A percentile compares a stretch with the other conserved stretches of the same genome.
Conservation (phyloP, 1,140 invertebrate genomes). For the Dreissena rostriformis region DNA sequence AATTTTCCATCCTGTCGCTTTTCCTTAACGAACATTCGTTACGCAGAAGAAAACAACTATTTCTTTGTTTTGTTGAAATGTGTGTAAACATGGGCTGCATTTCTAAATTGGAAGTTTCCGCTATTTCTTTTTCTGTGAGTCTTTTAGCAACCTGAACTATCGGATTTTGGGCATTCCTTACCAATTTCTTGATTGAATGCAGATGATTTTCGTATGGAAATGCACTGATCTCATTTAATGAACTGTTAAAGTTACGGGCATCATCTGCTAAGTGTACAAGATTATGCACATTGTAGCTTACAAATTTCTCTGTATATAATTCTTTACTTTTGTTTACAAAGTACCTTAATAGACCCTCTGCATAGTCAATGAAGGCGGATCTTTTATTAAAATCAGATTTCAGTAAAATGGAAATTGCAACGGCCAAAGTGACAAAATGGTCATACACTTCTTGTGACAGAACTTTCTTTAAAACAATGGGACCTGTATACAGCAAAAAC, state of each 20-base stretch:
- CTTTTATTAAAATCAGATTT: slow-evolving; percentile 38
- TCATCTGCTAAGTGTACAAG: slow-evolving; percentile 80
- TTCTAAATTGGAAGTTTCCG: too few species aligned
- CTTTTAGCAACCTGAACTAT: slow-evolving; percentile 59
- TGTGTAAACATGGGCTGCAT: too few species aligned
- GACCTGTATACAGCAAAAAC: slow-evolving; percentile 81
- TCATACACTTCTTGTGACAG: slow-evolving; percentile 75
- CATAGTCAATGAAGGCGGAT: slow-evolving; percentile 60
- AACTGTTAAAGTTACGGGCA: slow-evolving; percentile 74
- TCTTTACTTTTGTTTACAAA: slow-evolving; percentile 71
- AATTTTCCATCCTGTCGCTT: slow-evolving; percentile 18
- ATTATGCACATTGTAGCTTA: slow-evolving; percentile 79
- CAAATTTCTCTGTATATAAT: slow-evolving; percentile 71
- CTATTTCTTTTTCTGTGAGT: too few species aligned
- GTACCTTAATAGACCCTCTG: slow-evolving; percentile 65
- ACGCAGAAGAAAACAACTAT: too few species aligned
- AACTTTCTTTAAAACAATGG: slow-evolving; percentile 77
- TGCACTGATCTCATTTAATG: slow-evolving; percentile 78
- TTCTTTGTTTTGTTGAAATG: background rate
- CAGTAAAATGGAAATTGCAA: slow-evolving; percentile 74
- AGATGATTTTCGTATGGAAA: slow-evolving; percentile 82
- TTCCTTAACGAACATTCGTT: slow-evolving; percentile 30
- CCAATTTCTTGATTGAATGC: slow-evolving; percentile 74
- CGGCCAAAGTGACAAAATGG: slow-evolving; percentile 79
- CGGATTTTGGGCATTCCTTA: slow-evolving; percentile 64